Conservation (phyloP, 2,113 vertebrate species). For the Datnioides undecimradiatus region DNA sequence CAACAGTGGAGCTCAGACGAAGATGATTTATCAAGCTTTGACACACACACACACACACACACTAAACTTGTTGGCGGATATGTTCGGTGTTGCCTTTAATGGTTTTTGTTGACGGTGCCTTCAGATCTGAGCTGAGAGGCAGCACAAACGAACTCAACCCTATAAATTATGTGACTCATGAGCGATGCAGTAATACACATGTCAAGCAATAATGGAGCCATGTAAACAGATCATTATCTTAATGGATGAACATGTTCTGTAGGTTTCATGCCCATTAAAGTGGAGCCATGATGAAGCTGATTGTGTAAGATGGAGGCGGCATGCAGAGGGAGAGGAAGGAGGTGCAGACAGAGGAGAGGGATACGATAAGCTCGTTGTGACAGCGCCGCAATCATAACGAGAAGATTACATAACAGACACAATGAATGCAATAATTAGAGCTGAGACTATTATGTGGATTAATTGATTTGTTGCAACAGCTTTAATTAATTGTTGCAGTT, state of each 20-base stretch:
- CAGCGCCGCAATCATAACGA: not conserved
- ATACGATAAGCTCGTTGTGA: not conserved
- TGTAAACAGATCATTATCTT: constrained; percentile 36
- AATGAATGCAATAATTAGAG: not conserved
- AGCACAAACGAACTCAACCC: not conserved
- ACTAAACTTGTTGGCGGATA: too few species aligned
- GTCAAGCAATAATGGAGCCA: constrained; percentile 1
- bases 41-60: too few species aligned
- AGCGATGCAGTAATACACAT: not conserved
- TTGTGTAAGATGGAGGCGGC: not conserved
- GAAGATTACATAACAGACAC: not conserved
- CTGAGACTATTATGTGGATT: not conserved
- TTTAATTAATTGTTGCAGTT: not conserved
- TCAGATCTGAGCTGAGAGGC: not conserved
- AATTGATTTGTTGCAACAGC: not conserved
- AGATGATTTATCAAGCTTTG: too few species aligned
- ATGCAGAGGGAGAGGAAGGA: not conserved
- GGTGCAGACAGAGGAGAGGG: not conserved
- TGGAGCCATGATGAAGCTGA: not conserved
- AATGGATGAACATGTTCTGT: constrained; percentile 22
- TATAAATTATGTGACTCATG: not conserved
- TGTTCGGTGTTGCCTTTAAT: not conserved
- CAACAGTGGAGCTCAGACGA: too few species aligned
- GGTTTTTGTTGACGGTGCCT: not conserved
- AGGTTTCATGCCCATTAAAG: not conserved